Evolutionary conservation across 2,797 vertebrate species (phyloP).

Genomic region (Dipus sagitta): DNA sequence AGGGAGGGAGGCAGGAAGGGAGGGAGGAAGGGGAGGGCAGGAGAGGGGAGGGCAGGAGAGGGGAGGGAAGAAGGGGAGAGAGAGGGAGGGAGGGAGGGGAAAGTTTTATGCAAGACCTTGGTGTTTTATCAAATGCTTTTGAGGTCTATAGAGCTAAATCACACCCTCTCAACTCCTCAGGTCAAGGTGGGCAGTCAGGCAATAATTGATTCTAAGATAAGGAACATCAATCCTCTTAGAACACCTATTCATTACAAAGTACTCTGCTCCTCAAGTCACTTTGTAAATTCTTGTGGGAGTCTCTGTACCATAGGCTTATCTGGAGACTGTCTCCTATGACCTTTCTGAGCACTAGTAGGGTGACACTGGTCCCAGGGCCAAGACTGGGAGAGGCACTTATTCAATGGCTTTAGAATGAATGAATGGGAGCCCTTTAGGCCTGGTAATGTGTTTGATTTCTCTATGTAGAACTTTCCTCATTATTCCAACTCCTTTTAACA

Average conservation of each 20-base stretch:
- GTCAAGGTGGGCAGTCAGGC: neutral
- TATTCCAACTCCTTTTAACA: neutral
- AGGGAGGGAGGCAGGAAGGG: too few species aligned
- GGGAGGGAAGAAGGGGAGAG: too few species aligned
- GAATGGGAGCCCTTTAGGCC: too few species aligned
- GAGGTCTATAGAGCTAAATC: conserved; percentile 14
- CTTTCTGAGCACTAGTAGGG: neutral
- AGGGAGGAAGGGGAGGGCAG: too few species aligned
- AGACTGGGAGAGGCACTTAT: neutral
- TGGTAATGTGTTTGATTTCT: neutral
- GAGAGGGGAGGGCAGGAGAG: too few species aligned
- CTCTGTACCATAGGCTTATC: neutral
- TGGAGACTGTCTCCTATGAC: neutral
- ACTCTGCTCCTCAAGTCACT: neutral
- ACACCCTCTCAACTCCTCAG: neutral
- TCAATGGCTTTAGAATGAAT: neutral
- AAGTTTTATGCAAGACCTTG: neutral
- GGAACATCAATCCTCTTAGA: neutral
- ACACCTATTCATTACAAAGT: neutral
- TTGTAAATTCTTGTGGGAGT: neutral
- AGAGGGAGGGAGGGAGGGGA: too few species aligned
- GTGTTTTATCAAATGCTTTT: neutral
- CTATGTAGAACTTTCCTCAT: neutral
- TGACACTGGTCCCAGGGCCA: neutral
- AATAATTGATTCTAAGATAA: neutral